These are phyloP conservation scores for Amphibalanus amphitrite DNA, from an alignment of 1,140 invertebrate genomes.

Conservation along the genomic window DNA sequence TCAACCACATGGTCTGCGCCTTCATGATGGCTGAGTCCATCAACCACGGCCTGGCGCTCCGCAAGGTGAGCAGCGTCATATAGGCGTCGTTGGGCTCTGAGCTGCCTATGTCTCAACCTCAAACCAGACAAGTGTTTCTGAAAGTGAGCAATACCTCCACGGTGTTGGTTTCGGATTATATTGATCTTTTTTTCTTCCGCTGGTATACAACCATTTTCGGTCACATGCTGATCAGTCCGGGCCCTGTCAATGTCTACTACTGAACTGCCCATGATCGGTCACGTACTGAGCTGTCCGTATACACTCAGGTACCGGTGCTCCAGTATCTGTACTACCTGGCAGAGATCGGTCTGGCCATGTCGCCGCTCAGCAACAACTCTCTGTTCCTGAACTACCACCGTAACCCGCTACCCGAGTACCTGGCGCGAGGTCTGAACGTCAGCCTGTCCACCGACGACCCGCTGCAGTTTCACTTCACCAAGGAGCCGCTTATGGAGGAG, in stretches of 20 bases:
- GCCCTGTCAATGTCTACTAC: too few species aligned
- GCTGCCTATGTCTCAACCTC: too few species aligned
- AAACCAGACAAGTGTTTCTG: too few species aligned
- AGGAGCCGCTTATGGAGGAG: conserved; percentile 98
- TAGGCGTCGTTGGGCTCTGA: too few species aligned
- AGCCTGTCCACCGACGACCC: conserved; percentile 97
- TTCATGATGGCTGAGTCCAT: conserved; percentile 99
- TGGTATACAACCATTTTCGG: too few species aligned
- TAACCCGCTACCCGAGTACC: conserved; percentile 93
- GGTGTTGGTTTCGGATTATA: too few species aligned
- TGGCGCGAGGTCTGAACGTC: conserved; percentile 81
- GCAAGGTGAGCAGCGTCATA: too few species aligned
- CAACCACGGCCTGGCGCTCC: conserved; percentile 83
- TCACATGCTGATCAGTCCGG: too few species aligned
- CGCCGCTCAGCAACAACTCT: conserved; percentile 95
- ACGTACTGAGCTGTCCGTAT: not conserved
- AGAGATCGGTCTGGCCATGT: conserved; percentile 99
- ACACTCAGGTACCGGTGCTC: conserved; percentile 63
- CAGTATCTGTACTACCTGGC: conserved; percentile 97
- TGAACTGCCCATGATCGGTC: too few species aligned
- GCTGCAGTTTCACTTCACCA: conserved; percentile 99
- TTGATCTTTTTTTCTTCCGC: too few species aligned
- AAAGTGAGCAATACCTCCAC: too few species aligned
- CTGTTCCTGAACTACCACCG: conserved; percentile 97
- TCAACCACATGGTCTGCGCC: conserved; percentile 88